phyloP scores from a whole-genome alignment of 2,888 invertebrate genomes.

The Actias luna region DNA sequence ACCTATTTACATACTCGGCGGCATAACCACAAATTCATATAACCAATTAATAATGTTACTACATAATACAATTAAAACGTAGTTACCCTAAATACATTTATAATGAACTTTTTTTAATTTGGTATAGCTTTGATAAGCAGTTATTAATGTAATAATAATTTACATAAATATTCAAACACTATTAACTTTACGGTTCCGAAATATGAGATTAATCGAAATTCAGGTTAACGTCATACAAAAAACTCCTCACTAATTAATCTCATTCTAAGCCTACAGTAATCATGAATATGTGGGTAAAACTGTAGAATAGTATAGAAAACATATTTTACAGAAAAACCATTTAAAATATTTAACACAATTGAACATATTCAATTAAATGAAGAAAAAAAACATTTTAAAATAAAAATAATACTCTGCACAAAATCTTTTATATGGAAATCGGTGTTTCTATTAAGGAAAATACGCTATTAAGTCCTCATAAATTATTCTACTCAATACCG shows the following conservation, averaged over 20 bases:
- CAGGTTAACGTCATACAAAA: neutral
- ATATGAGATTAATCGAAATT: neutral
- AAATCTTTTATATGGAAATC: too few relatives aligned
- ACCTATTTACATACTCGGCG: neutral
- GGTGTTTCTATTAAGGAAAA: neutral
- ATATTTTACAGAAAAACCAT: too few relatives aligned
- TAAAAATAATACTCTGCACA: too few relatives aligned
- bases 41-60: neutral
- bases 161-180: neutral
- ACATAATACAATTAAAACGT: slow-evolving; percentile 9
- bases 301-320: too few relatives aligned
- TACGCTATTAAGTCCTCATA: neutral
- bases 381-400: too few relatives aligned
- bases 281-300: too few relatives aligned
- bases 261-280: neutral
- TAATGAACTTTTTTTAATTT: neutral
- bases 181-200: neutral
- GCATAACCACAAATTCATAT: neutral
- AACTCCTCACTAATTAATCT: neutral
- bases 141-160: neutral
- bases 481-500: neutral
- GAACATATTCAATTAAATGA: too few relatives aligned
- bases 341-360: too few relatives aligned
- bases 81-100: slow-evolving; percentile 12
- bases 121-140: neutral